A percentile compares a stretch with the other conserved stretches of the same genome.
Conservation (phyloP, 2,113 vertebrate species). For the Taxidea taxus region DNA sequence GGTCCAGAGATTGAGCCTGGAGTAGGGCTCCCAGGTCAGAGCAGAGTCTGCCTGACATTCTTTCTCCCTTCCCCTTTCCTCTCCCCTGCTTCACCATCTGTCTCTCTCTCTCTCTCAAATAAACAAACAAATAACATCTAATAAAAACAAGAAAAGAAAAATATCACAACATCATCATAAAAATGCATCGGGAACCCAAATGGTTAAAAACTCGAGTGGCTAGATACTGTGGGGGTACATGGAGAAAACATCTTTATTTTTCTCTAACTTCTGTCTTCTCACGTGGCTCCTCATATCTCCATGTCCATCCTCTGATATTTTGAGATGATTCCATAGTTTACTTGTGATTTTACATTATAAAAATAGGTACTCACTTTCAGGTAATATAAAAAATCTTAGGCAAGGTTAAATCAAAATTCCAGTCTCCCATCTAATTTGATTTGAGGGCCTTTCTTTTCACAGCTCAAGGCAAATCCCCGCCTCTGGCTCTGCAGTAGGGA, state of each 20-base stretch:
- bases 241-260: background rate
- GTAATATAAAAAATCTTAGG: background rate
- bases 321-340: background rate
- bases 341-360: background rate
- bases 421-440: background rate
- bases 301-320: background rate
- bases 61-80: background rate
- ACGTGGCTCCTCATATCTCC: background rate
- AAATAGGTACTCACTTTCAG: background rate
- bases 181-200: background rate
- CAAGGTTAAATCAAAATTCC: background rate
- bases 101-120: background rate
- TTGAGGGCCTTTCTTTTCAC: background rate
- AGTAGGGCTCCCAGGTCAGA: background rate
- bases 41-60: background rate
- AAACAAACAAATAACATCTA: background rate
- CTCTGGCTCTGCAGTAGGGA: background rate
- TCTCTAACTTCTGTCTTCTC: background rate
- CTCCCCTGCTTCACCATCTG: background rate
- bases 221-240: background rate
- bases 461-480: background rate
- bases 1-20: background rate
- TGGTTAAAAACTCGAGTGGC: background rate
- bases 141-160: background rate
- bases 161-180: background rate